phyloP scores from a whole-genome alignment of 2,797 vertebrate species.

The Esox lucius region DNA sequence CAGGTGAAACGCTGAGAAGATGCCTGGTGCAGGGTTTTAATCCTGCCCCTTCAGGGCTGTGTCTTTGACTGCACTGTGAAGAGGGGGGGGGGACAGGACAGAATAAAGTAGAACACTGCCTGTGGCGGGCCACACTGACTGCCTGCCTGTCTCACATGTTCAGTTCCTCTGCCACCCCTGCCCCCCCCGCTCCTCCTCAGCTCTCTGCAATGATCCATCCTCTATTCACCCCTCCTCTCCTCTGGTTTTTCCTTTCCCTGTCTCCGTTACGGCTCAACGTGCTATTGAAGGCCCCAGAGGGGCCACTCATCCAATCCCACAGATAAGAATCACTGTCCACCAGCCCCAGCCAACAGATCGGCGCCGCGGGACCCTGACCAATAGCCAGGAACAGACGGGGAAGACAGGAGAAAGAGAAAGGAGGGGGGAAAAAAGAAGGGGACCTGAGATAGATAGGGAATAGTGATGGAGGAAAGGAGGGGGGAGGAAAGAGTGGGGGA shows the following conservation, averaged over 20 bases:
- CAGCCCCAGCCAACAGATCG: constrained; percentile 47
- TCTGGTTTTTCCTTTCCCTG: constrained; percentile 20
- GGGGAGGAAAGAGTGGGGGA: not conserved
- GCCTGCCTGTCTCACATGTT: not conserved
- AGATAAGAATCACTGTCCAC: constrained; percentile 64
- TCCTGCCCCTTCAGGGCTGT: constrained; percentile 8
- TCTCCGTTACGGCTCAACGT: constrained; percentile 25
- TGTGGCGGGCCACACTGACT: not conserved
- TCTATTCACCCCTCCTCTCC: constrained; percentile 9
- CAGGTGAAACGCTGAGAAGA: constrained; percentile 37
- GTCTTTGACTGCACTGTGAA: constrained; percentile 21
- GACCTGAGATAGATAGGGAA: not conserved
- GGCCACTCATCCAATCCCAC: constrained; percentile 43
- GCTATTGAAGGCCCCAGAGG: constrained; percentile 35
- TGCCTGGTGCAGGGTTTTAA: constrained; percentile 19
- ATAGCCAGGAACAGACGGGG: constrained; percentile 15
- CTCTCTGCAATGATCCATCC: not conserved
- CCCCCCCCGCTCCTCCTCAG: not conserved
- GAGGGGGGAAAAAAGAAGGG: not conserved
- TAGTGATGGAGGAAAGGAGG: constrained; percentile 8
- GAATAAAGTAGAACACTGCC: constrained; percentile 2
- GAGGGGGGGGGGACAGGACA: constrained; percentile 13
- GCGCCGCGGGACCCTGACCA: constrained; percentile 36
- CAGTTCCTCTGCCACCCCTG: not conserved
- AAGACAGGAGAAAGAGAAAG: constrained; percentile 29